phyloP scores from a whole-genome alignment of 2,113 vertebrate genomes.

The Colistium nudipinnis region DNA sequence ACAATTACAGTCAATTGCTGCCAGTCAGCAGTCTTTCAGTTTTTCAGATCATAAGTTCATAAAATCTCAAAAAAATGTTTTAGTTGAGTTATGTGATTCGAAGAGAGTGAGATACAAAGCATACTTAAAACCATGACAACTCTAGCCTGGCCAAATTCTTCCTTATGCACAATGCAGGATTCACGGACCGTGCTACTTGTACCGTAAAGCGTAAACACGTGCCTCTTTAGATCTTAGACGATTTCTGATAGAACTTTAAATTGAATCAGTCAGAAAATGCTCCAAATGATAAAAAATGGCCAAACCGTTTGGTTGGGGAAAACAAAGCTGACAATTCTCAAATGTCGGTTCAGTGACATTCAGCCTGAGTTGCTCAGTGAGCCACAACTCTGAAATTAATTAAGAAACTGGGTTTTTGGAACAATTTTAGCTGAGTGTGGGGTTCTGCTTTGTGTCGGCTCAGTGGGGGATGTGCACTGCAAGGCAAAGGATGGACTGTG shows the following conservation, averaged over 20 bases:
- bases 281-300: constrained; percentile 18
- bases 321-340: constrained; percentile 6
- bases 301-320: constrained; percentile 9
- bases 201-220: too few relatives aligned
- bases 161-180: too few relatives aligned
- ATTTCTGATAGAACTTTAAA: neutral
- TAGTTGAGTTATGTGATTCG: too few relatives aligned
- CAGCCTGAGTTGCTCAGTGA: neutral
- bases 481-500: neutral
- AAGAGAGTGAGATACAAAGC: too few relatives aligned
- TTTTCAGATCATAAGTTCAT: neutral
- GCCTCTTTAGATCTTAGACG: neutral
- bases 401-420: neutral
- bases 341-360: neutral
- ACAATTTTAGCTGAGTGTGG: neutral
- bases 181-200: too few relatives aligned
- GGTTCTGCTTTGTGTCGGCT: constrained; percentile 2
- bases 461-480: constrained; percentile 9
- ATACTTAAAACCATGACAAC: too few relatives aligned
- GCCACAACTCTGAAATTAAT: constrained; percentile 1
- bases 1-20: neutral
- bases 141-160: too few relatives aligned
- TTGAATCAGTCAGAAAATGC: constrained; percentile 9
- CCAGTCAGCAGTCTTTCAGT: neutral
- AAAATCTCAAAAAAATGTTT: too few relatives aligned